A percentile compares a stretch with the other conserved stretches of the same genome.
Conservation (phyloP, 2,797 vertebrate species). For the Staurois parvus region DNA sequence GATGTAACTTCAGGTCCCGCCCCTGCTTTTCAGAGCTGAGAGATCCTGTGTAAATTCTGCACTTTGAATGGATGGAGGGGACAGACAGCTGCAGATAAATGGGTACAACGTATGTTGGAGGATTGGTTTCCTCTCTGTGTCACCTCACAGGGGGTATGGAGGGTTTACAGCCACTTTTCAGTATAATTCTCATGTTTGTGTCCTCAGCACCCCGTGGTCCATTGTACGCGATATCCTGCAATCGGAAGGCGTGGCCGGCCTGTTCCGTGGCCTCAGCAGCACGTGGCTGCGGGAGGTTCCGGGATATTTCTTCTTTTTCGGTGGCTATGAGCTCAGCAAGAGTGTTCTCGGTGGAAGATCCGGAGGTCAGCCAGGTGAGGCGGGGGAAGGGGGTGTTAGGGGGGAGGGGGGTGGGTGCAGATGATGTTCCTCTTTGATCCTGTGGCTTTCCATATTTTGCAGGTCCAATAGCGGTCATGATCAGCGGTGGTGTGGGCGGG, state of each 20-base stretch:
- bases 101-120: too few relatives aligned
- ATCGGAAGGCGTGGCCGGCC: constrained; percentile 56
- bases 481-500: constrained; percentile 64
- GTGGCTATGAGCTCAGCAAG: constrained; percentile 63
- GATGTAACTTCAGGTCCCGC: too few relatives aligned
- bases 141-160: too few relatives aligned
- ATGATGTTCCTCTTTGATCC: too few relatives aligned
- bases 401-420: background rate
- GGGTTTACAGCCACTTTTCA: too few relatives aligned
- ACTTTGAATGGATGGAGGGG: too few relatives aligned
- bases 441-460: constrained; percentile 6
- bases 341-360: constrained; percentile 53
- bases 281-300: constrained; percentile 65
- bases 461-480: constrained; percentile 56
- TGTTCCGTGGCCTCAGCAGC: constrained; percentile 65
- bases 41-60: too few relatives aligned
- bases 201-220: constrained; percentile 62
- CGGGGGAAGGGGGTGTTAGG: background rate
- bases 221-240: constrained; percentile 55
- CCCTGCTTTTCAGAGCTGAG: too few relatives aligned
- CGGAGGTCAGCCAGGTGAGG: constrained; percentile 9
- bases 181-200: background rate
- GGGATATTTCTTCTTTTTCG: constrained; percentile 68
- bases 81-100: too few relatives aligned
- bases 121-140: too few relatives aligned